Evolutionary conservation across 1,140 invertebrate genomes (phyloP), one percentile per base, ranked within the genome.

Genomic region (Drosophila virilis): DNA sequence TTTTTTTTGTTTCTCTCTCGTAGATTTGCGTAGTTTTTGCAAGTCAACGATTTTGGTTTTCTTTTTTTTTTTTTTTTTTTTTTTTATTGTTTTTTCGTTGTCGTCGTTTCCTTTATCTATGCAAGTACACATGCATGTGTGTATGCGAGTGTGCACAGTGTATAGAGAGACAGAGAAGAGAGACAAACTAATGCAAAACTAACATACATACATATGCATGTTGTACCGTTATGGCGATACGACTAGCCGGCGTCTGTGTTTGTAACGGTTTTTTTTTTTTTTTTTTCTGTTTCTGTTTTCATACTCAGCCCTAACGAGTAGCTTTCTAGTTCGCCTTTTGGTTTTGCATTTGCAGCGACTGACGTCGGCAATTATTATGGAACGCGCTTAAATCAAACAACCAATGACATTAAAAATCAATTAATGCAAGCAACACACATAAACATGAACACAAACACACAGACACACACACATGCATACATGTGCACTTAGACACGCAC

Each of bases 391-490:
- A 59, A 77, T 58, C 35, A 69, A 59, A 32, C 42, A 54, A 32
- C 35, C 42, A 35, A 66, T 43, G 66, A 59, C 70, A 78, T 74
- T 71, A 58, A 71, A 77, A 80, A 67, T 74, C 46, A 80, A 78
- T 79, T 79, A 69, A 61, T 43, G 8, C 35, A 15, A 40, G 17
- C 17, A 15, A 62, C 13, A 62, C 17, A 35, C n/a, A 59, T n/a
- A n/a, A n/a, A n/a, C n/a, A n/a, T n/a, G n/a, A n/a, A n/a, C 13
- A 28, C 12, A 51, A 22, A 65, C 35, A 9, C 38, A 51, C n/a
- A n/a, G 17, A 0, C 33, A 38, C 12, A 55, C 8, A 7, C 50
- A 42, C 42, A 13, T 4, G 13, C n/a, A 45, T 32, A 45, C 17
- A 7, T 32, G 13, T 45, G 8, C 12, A 33, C 10, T 9, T 32